Evolutionary conservation across 2,113 vertebrate species (phyloP).

Genomic region (Eudyptes chrysolophus): DNA sequence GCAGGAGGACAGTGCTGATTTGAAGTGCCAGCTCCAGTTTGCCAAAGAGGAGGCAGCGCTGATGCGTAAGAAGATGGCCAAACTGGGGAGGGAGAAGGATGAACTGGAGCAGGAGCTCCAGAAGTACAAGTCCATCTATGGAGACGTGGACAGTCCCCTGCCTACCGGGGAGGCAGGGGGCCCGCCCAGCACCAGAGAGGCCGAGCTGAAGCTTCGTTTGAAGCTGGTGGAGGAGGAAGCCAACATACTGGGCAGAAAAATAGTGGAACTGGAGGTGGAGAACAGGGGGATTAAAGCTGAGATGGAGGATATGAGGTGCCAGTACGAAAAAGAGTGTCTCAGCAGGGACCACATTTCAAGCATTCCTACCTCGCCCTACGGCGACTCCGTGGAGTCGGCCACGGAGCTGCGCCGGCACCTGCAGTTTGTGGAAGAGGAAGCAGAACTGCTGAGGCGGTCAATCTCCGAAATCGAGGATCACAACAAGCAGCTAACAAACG

Average conservation of each 20-base stretch:
- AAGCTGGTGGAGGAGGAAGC: conserved; percentile 97
- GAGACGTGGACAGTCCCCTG: conserved; percentile 93
- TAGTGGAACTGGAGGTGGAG: conserved; percentile 97
- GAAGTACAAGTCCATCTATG: conserved; percentile 94
- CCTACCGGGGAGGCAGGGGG: conserved; percentile 86
- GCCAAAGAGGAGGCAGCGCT: conserved; percentile 92
- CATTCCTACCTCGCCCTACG: conserved; percentile 90
- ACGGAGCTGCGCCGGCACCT: conserved; percentile 90
- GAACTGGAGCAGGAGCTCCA: conserved; percentile 95
- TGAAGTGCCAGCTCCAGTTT: conserved; percentile 98
- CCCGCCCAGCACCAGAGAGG: conserved; percentile 93
- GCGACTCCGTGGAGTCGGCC: conserved; percentile 87
- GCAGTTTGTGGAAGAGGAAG: conserved; percentile 97
- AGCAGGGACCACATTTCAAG: conserved; percentile 88
- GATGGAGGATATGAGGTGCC: conserved; percentile 92
- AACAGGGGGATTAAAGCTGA: conserved; percentile 94
- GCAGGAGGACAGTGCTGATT: conserved; percentile 95
- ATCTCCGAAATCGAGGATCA: conserved; percentile 96
- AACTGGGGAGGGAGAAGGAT: conserved; percentile 91
- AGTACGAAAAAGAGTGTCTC: conserved; percentile 88
- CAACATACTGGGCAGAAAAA: conserved; percentile 95
- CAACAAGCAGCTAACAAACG: conserved; percentile 90
- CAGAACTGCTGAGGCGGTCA: conserved; percentile 90
- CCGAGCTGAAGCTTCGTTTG: conserved; percentile 91
- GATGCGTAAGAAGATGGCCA: conserved; percentile 99